Evolutionary conservation across 2,888 invertebrate species (phyloP).

Genomic region (Rotaria magnacalcarata): DNA sequence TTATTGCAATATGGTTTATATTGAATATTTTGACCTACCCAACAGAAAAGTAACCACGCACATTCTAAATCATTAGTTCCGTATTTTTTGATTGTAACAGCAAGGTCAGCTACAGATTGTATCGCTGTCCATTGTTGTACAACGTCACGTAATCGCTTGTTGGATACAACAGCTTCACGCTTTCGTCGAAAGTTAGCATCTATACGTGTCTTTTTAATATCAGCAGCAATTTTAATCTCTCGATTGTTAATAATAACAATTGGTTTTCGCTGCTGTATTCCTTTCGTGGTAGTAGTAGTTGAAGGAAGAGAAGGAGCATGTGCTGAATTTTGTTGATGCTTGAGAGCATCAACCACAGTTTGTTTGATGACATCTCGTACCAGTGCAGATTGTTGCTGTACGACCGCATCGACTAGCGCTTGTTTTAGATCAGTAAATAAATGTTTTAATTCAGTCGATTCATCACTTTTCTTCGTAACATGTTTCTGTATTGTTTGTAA

Average conservation of each 20-base stretch:
- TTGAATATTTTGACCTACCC: constrained; percentile 24
- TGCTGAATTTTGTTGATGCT: not conserved
- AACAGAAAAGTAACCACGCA: constrained; percentile 26
- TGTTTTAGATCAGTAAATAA: not conserved
- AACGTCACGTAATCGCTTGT: not conserved
- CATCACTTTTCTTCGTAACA: not conserved
- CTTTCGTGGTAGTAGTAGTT: no score
- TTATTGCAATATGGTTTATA: not conserved
- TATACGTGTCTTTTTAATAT: not conserved
- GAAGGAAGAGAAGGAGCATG: not conserved
- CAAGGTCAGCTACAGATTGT: not conserved
- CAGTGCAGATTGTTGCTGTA: not conserved
- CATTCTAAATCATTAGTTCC: not conserved
- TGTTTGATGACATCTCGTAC: not conserved
- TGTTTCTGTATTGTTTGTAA: not conserved
- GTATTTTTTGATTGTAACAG: not conserved
- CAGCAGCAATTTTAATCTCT: not conserved
- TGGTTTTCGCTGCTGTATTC: not conserved
- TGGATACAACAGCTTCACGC: not conserved
- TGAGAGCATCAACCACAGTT: not conserved
- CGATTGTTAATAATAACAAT: not conserved
- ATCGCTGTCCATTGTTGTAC: not conserved
- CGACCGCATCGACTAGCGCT: not conserved
- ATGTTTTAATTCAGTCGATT: not conserved
- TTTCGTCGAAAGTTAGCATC: constrained; percentile 9